Base-by-base conservation (phyloP, 2,113 vertebrate species). In the Eretmochelys imbricata region DNA sequence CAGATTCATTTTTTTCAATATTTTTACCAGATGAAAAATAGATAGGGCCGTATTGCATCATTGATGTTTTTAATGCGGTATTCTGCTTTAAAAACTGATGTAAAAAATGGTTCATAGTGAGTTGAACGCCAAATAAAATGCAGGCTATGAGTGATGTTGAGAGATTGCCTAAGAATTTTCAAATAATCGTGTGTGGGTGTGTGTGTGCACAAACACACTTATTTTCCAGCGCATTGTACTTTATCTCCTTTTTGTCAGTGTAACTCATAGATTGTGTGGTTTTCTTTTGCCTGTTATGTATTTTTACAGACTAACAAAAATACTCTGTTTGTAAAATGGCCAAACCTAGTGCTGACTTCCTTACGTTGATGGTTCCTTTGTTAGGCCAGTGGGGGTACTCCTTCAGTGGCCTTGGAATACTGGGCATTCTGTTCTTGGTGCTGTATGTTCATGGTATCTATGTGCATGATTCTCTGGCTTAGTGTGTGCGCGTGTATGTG, bases 401-500 rank as follows among this genome's bases (percentile, higher is more conserved):
- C 95, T 75, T 94, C 93, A 94, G 96, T 96, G 94, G 96, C 94
- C 93, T 97, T 96, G 95, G 94, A 97, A 97, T 96, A 96, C 95
- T 95, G 96, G 93, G 96, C 94, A 96, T 97, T 95, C 97, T 96
- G 96, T 97, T 97, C 96, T 96, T 88, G 89, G 96, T 95, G 96
- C 96, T 93, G 72, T 93, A 82, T 95, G 96, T 97, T 96, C 96
- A 95, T 87, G 89, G 19, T 95, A 97, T 94, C 89, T 96, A 82
- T 5, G 95, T 91, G 93, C 87, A 92, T 96, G 94, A 93, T 93
- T 97, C 94, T 89, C 93, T 94, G 92, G 87, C 92, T 94, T 94
- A 87, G 96, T 95, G 89, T 49, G 91, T 84, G 95, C 1, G 53
- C 17, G 17, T 54, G 53, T 49, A 89, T 84, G 95, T 84, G 87